Percentiles rank a stretch among this genome's conserved stretches.
phyloP scores from a whole-genome alignment of 2,888 invertebrate species.

The Apodemia hepburni region DNA sequence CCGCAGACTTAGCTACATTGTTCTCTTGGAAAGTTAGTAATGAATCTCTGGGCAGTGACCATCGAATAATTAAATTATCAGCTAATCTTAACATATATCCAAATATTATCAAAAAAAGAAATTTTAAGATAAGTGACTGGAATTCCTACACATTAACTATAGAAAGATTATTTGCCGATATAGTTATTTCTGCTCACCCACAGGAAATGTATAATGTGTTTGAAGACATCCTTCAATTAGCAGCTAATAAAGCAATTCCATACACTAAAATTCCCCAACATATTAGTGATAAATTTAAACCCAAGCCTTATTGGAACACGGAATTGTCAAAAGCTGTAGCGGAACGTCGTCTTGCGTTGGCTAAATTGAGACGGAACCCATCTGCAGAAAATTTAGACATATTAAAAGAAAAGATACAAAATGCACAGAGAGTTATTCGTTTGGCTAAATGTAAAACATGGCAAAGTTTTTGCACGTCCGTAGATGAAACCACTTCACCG shows the following conservation, averaged over 20 bases:
- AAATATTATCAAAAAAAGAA: constrained; percentile 23
- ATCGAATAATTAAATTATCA: constrained; percentile 27
- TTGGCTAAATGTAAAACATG: constrained; percentile 25
- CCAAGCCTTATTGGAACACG: constrained; percentile 36
- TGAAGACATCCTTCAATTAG: neutral
- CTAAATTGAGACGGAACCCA: constrained; percentile 33
- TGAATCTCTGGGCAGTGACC: constrained; percentile 33
- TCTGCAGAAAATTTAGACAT: constrained; percentile 28
- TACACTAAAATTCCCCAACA: constrained; percentile 17
- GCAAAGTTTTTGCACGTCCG: constrained; percentile 26
- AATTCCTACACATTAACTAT: neutral
- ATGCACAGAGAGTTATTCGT: constrained; percentile 25
- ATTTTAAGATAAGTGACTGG: constrained; percentile 25
- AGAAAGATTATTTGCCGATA: constrained; percentile 1
- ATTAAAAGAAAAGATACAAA: constrained; percentile 22
- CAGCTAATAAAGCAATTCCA: constrained; percentile 24
- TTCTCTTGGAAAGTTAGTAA: constrained; percentile 28
- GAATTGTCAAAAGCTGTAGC: constrained; percentile 33
- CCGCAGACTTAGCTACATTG: constrained; percentile 24
- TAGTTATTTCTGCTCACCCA: neutral
- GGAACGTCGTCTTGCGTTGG: constrained; percentile 31
- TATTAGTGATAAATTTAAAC: constrained; percentile 24
- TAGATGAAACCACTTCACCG: constrained; percentile 23
- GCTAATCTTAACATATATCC: neutral
- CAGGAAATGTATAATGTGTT: constrained; percentile 28